Evolutionary conservation across 2,113 vertebrate species (phyloP), one percentile per base, ranked within the genome.

Genomic region (Halcyon malimbica): DNA sequence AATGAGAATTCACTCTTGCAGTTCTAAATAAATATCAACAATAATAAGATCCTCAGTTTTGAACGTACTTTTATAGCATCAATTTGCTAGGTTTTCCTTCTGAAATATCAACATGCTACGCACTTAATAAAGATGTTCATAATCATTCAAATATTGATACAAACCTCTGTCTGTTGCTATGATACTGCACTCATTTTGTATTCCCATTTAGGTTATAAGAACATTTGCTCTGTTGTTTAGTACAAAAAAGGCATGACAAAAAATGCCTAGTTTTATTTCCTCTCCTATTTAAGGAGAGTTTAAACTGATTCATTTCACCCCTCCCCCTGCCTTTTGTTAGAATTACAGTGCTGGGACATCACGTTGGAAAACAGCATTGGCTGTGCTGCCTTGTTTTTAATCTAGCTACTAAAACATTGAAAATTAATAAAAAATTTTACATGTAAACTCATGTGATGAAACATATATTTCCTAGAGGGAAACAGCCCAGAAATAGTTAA

Each of bases 151-250:
- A 96, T 94, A 96, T 69, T 74, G 93, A 93, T 67, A 96, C 89
- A 96, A 87, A 94, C 42, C 75, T 90, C 57, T 87, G 57, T 79
- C 90, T 80, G 91, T 95, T 90, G 87, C 85, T 96, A 91, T 94
- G 90, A 92, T 89, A 95, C 81, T 95, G 37, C 31, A 82, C 67
- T 75, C 37, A 5, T 82, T 82, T 89, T 90, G 89, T 78, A 91
- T 93, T 97, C 74, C n/a, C 69, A 87, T 90, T 83, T 95, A 93
- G 69, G 42, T 63, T 88, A 93, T 41, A 91, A 93, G 82, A 95
- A 70, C 54, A 76, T 83, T 73, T 90, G 16, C 60, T 57, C 65
- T 89, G 42, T 54, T 94, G 70, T 90, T 94, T 96, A 81, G 88
- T 86, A 92, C 64, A 79, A 26, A 73, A 29, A 96, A 80, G 6